phyloP scores from a whole-genome alignment of 2,113 vertebrate genomes.

The Eolophus roseicapilla region DNA sequence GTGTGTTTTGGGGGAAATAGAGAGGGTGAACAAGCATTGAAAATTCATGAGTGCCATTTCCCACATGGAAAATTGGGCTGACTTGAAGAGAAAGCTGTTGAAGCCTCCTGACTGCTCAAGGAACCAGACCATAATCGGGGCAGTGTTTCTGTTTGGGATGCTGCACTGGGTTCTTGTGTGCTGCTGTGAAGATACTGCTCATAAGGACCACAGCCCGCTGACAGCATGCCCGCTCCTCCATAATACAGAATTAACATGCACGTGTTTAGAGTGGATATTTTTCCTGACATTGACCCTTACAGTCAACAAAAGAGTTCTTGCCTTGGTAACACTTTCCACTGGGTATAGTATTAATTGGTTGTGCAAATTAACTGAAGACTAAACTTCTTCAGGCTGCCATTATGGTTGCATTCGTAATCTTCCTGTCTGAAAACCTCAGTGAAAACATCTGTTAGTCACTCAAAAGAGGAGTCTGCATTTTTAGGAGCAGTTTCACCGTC shows the following conservation, averaged over 20 bases:
- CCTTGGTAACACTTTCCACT: background rate
- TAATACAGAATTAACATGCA: background rate
- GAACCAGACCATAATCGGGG: background rate
- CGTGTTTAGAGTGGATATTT: background rate
- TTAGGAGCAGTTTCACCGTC: background rate
- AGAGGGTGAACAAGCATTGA: background rate
- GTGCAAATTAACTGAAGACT: slow-evolving; percentile 60
- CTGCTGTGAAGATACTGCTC: background rate
- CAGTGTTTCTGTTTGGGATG: background rate
- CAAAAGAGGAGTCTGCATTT: background rate
- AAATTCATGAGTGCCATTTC: background rate
- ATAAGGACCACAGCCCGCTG: background rate
- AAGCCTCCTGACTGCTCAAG: background rate
- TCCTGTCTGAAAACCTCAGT: slow-evolving; percentile 25
- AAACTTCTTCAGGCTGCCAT: slow-evolving; percentile 54
- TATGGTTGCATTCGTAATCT: slow-evolving; percentile 36
- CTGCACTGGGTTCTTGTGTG: fast-evolving
- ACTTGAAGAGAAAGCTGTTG: background rate
- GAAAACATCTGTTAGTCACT: slow-evolving; percentile 34
- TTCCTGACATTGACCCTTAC: background rate
- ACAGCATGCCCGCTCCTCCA: background rate
- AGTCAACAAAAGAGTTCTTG: slow-evolving; percentile 1
- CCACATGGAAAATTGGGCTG: background rate
- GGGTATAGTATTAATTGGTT: slow-evolving; percentile 44
- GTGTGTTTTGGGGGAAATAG: fast-evolving